Evolutionary conservation across 2,888 invertebrate genomes (phyloP).

Genomic region (Noctua comes): DNA sequence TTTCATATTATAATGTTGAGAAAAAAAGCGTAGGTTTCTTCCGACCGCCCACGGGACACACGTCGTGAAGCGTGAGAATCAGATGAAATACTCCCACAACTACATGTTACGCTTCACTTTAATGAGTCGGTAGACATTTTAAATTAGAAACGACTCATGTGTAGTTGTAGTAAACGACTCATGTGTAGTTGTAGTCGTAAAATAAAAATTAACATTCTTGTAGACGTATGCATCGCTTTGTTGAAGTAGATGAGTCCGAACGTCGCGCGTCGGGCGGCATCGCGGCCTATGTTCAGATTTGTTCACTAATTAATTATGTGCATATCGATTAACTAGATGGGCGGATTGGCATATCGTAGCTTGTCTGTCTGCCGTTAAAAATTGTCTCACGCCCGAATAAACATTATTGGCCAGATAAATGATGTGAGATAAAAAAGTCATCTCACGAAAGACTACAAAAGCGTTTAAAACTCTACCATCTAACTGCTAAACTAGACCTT

Average conservation of each 20-base stretch:
- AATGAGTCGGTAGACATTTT: constrained; percentile 62
- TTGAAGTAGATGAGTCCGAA: constrained; percentile 16
- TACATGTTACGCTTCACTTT: constrained; percentile 54
- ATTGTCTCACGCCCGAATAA: constrained; percentile 1
- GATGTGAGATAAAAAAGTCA: not conserved
- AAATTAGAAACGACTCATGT: constrained; percentile 64
- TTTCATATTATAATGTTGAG: constrained; percentile 67
- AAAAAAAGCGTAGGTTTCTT: constrained; percentile 60
- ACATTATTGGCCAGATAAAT: not conserved
- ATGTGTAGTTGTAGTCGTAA: constrained; percentile 58
- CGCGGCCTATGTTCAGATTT: not conserved
- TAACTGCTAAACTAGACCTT: not conserved
- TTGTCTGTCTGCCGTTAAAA: not conserved
- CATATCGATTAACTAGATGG: constrained; percentile 17
- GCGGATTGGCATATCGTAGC: not conserved
- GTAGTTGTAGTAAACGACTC: constrained; percentile 62
- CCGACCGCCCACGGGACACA: constrained; percentile 68
- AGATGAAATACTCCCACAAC: constrained; percentile 33
- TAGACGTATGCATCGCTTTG: constrained; percentile 28
- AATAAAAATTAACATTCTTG: constrained; percentile 53
- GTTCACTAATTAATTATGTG: not conserved
- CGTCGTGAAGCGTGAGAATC: constrained; percentile 58
- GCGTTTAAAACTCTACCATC: not conserved
- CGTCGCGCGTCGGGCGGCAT: not conserved
- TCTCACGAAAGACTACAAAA: not conserved